phyloP scores from a whole-genome alignment of 1,140 invertebrate genomes.

The Lysiphlebus fabarum region DNA sequence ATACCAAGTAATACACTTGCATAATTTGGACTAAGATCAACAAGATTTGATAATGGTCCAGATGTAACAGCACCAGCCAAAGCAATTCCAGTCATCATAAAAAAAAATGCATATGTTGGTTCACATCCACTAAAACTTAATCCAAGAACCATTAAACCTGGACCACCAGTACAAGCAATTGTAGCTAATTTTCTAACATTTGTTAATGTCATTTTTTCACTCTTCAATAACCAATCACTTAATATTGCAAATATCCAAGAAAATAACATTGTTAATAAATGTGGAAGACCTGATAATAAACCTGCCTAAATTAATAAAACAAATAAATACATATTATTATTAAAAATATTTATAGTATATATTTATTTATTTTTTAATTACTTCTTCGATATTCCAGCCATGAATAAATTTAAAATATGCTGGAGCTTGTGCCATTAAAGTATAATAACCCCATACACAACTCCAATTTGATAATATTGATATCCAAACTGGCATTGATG shows the following conservation, averaged over 20 bases:
- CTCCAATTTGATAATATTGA: conserved; percentile 74
- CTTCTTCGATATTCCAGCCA: conserved; percentile 74
- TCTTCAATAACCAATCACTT: conserved; percentile 62
- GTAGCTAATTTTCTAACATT: conserved; percentile 65
- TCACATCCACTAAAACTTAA: conserved; percentile 65
- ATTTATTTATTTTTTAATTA: conserved; percentile 46
- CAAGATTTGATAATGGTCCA: conserved; percentile 61
- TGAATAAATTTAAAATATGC: conserved; percentile 82
- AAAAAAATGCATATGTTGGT: conserved; percentile 57
- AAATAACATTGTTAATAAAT: conserved; percentile 62
- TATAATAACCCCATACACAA: conserved; percentile 81
- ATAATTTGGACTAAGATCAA: conserved; percentile 69
- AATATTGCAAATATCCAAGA: conserved; percentile 60
- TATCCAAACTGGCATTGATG: conserved; percentile 74
- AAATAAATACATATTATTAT: not conserved
- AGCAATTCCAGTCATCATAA: conserved; percentile 61
- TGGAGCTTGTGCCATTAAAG: conserved; percentile 78
- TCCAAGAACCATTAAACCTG: conserved; percentile 58
- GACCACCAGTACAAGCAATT: conserved; percentile 56
- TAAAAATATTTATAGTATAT: not conserved
- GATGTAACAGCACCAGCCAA: conserved; percentile 65
- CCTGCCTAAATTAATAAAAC: conserved; percentile 55
- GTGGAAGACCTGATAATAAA: conserved; percentile 64
- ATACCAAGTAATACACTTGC: conserved; percentile 63
- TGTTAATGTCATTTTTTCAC: conserved; percentile 59